Evolutionary conservation across 2,888 invertebrate genomes (phyloP), one percentile per base, ranked within the genome.

Genomic region (Hermaeophaga mercurialis): DNA sequence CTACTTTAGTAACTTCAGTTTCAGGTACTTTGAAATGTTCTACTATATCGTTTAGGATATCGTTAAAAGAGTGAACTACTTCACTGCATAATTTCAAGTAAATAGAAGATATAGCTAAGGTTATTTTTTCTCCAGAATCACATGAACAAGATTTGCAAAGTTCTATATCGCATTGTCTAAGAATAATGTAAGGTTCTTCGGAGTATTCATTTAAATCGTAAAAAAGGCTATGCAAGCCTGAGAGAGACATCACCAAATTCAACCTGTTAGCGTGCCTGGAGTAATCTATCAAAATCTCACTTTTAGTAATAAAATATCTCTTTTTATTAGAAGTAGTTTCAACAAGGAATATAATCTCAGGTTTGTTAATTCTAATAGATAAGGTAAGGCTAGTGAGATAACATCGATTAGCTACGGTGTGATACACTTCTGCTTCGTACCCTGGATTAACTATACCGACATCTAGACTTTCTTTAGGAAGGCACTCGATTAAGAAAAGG

Each of bases 331-430:
- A 82, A 6, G 81, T 81, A n/a, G 82, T 78, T 65, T 85, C 85
- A 0, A 88, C 86, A 71, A 89, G 85, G 66, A 91, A 81, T 77
- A 90, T 84, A 44, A 91, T 80, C 76, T 91, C 91, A 0, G 91
- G 91, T 70, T 88, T 86, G 22, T 89, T 85, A 66, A 91, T 82
- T 67, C 89, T 84, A 17, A 90, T 79, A 0, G 88, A 88, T 62
- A 91, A 78, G 1, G 88, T 85, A 19, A 90, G 76, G 39, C 86
- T 86, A 6, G 68, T 67, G 0, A 59, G 54, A 19, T 55, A 54
- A 3, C 48, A 34, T 47, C 56, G 61, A 19, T 58, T 48, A 3
- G 62, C 43, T 0, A 75, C 66, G 6, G 62, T 63, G 55, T 68
- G 70, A n/a, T 48, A 59, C 1, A 55, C 70, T 64, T 86, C 87